phyloP scores from a whole-genome alignment of 2,888 invertebrate species.

The Zygaena filipendulae region DNA sequence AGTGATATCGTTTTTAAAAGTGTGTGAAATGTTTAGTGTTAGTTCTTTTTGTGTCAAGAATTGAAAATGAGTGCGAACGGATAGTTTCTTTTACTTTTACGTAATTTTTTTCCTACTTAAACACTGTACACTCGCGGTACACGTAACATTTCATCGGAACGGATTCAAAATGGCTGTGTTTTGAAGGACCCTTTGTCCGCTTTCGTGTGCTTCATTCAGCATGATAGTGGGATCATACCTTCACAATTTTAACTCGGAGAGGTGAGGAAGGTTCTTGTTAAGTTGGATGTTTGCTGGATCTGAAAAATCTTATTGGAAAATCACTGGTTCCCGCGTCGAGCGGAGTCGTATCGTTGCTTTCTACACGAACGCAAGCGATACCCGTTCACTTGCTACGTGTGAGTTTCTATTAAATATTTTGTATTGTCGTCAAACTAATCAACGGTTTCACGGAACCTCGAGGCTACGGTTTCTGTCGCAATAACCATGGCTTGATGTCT shows the following conservation, averaged over 20 bases:
- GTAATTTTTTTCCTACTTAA: slow-evolving; percentile 28
- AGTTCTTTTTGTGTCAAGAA: slow-evolving; percentile 57
- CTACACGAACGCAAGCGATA: slow-evolving; percentile 51
- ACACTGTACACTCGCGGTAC: slow-evolving; percentile 44
- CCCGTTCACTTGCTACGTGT: slow-evolving; percentile 57
- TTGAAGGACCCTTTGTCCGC: slow-evolving; percentile 75
- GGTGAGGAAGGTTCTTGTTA: slow-evolving; percentile 59
- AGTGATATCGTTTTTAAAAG: slow-evolving; percentile 63
- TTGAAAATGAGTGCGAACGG: slow-evolving; percentile 65
- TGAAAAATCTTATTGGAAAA: slow-evolving; percentile 45
- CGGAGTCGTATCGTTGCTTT: slow-evolving; percentile 53
- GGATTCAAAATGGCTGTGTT: slow-evolving; percentile 79
- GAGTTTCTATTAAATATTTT: no score
- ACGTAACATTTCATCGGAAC: slow-evolving; percentile 63
- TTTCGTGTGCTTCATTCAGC: slow-evolving; percentile 73
- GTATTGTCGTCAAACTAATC: no score
- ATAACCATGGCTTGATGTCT: no score
- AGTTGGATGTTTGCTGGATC: slow-evolving; percentile 24
- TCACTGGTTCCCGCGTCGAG: slow-evolving; percentile 48
- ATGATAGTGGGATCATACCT: slow-evolving; percentile 75
- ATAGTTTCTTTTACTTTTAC: slow-evolving; percentile 37
- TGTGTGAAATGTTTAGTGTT: slow-evolving; percentile 67
- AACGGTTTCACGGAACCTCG: no score
- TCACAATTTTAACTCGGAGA: slow-evolving; percentile 71
- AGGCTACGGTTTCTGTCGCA: no score